Evolutionary conservation across 2,113 vertebrate species (phyloP), one percentile per base, ranked within the genome.

Genomic region (Cervus canadensis): DNA sequence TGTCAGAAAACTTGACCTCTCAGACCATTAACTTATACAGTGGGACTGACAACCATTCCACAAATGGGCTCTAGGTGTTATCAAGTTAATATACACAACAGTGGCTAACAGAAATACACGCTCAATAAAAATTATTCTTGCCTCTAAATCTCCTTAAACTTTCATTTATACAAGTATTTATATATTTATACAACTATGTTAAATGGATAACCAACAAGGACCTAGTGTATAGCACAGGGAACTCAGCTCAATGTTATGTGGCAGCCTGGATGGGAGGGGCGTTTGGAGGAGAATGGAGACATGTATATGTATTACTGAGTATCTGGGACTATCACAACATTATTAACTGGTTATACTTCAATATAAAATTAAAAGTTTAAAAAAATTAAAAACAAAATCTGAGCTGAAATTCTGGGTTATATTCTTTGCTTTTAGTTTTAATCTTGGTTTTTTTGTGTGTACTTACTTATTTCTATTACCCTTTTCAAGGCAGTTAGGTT

Each of bases 381-480:
- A 26, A 25, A 43, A 76, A 76, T 76, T 14, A 25, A 76, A 26
- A 76, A 25, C 36, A 76, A 87, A 76, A 50, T 25, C 30, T 28
- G 52, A 87, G 74, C 40, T n/a, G 74, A 91, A 56, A 91, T 60
- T 82, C 71, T 54, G 52, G 91, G 25, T 76, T 76, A 76, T 76
- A 43, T 76, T 76, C 71, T 76, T 25, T 76, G 71, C 36, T 76
- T 36, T 62, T 25, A 7, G 82, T 56, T 91, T 36, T 6, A 33
- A 71, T 40, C 13, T 12, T 40, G 16, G 12, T 33, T 36, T 17
- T 67, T 19, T 67, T 16, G 48, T 50, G 48, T 76, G 54, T 50
- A 23, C 9, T 76, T 76, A 28, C 19, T 85, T 62, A 43, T 21
- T 11, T 50, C 17, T 25, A 16, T 52, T 36, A 30, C 16, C 82